Evolutionary conservation across 2,888 invertebrate species (phyloP), one percentile per base, ranked within the genome.

Genomic region (Elmis aenea): DNA sequence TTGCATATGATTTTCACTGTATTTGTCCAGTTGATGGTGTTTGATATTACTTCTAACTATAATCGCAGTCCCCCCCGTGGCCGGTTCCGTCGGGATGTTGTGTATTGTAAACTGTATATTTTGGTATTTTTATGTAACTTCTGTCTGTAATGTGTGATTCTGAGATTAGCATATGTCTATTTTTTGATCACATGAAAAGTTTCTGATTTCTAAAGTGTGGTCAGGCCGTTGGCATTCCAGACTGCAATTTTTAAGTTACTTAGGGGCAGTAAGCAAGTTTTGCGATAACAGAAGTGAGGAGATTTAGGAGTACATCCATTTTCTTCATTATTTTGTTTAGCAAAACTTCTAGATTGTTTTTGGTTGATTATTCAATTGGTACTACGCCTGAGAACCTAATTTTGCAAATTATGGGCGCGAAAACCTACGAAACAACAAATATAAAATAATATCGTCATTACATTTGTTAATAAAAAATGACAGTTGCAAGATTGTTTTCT

Each of bases 151-250:
- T 35, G 25, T 46, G 37, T 22, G 39, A 23, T 35, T 45, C 43
- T 18, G 44, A 46, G 9, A 50, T 38, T 21, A 50, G 25, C 22
- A 50, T 26, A 49, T 33, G 33, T 49, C 48, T 5, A 48, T 37
- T 12, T 50, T 38, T 12, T 40, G 40, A 1, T 15, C 13, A 13
- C 16, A 20, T 10, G 42, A 11, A 22, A 38, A 42, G 24, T 16
- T 33, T 38, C 34, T 41, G 9, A 41, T 28, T 30, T 50, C 36
- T 13, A 30, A 11, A 10, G 12, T 31, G 21, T 37, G 42, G 20
- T 24, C 12, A 50, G 27, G 15, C 44, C 47, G 34, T 50, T 48
- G 34, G 36, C 47, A 28, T 50, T 50, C 45, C 50, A 48, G 26
- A 46, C 13, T 10, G 38, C 39, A 34, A 46, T 40, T 45, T 39